Conservation (phyloP, 1,140 invertebrate genomes). For the Neodiprion lecontei region DNA sequence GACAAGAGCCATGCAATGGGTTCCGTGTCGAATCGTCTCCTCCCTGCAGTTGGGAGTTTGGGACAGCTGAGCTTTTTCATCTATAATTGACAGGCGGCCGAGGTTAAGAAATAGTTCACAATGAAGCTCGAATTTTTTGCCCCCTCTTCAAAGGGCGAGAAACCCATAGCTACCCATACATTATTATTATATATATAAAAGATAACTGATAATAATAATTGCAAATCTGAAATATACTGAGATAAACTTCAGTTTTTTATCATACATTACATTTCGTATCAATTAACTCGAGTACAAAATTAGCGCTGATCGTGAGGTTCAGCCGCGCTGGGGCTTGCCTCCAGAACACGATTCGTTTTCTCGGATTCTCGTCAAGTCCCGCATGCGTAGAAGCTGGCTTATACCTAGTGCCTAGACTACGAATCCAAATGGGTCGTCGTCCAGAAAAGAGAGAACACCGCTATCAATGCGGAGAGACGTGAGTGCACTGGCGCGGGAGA, state of each 20-base stretch:
- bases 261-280: no score
- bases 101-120: conserved; percentile 22
- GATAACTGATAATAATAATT: no score
- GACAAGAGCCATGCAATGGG: conserved; percentile 32
- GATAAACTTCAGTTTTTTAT: no score
- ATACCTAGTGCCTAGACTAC: neutral
- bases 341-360: neutral
- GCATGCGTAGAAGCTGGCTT: neutral
- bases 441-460: neutral
- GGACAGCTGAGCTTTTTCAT: conserved; percentile 1
- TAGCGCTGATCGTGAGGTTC: conserved; percentile 31
- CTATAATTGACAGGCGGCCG: conserved; percentile 8
- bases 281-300: no score
- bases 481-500: conserved; percentile 23
- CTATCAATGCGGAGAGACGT: conserved; percentile 29
- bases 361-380: neutral
- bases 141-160: no score
- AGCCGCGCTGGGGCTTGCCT: conserved; percentile 33
- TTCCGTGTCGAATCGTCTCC: conserved; percentile 11
- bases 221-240: no score
- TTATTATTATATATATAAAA: no score
- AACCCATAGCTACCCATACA: no score
- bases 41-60: neutral
- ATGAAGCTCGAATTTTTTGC: conserved; percentile 1
- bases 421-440: conserved; percentile 17